Percentiles rank a stretch among this genome's conserved stretches.
phyloP scores from a whole-genome alignment of 2,797 vertebrate species.

The Enteromius mattozi region DNA sequence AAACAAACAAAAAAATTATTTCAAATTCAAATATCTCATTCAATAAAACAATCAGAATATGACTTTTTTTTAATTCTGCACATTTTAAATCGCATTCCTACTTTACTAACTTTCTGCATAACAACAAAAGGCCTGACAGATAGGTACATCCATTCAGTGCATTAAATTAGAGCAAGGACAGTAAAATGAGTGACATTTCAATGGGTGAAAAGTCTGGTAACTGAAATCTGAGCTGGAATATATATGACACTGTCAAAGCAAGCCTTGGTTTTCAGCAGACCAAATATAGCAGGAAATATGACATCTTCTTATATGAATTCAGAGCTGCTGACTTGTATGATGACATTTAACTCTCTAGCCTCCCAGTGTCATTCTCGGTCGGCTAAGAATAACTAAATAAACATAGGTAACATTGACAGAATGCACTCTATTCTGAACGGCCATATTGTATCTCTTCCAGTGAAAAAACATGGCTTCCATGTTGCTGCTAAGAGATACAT shows the following conservation, averaged over 20 bases:
- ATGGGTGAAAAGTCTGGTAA: conserved; percentile 9
- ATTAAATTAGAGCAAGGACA: conserved; percentile 41
- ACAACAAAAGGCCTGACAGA: conserved; percentile 30
- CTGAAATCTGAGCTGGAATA: conserved; percentile 25
- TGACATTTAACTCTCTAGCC: background rate
- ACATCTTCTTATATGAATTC: background rate
- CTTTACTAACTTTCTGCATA: conserved; percentile 19
- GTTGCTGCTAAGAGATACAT: background rate
- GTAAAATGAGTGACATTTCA: conserved; percentile 23
- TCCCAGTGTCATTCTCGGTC: background rate
- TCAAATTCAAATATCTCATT: background rate
- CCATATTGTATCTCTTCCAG: background rate
- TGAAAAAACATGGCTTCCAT: background rate
- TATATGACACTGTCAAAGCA: conserved; percentile 33
- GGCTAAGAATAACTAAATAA: background rate
- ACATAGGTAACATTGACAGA: background rate
- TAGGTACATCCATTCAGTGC: background rate
- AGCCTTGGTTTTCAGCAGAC: conserved; percentile 11
- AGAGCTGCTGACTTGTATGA: background rate
- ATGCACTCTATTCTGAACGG: background rate
- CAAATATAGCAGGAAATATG: conserved; percentile 24
- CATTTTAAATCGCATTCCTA: background rate
- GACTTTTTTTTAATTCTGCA: background rate
- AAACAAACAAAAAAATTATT: conserved; percentile 13
- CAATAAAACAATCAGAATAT: background rate